Evolutionary conservation across 2,888 invertebrate genomes (phyloP), one percentile per base, ranked within the genome.

Genomic region (Chymomyza amoena): DNA sequence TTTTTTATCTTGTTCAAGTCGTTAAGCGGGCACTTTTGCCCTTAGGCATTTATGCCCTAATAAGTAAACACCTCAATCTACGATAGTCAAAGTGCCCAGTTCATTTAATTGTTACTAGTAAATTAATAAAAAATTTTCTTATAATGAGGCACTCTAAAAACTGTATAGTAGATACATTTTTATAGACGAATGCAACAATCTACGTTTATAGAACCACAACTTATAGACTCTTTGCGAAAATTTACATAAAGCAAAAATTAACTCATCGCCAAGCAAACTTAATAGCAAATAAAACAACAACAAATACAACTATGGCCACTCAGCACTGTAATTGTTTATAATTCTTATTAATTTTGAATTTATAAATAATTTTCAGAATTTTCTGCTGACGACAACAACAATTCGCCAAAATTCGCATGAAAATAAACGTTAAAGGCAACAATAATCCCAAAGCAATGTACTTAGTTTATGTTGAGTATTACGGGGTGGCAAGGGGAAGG

Each of bases 291-390:
- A 18, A 54, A 54, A 18, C 57, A 25, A 18, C 57, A 25, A 25
- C 25, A 57, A 57, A 6, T 25, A 68, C 78, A 51, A 72, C 16
- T 60, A 64, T 16, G 32, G 54, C 13, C 45, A 51, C 52, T 68
- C 67, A 66, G 62, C 70, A n/a, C 72, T 20, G 25, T 61, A 28
- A 77, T 74, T 79, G 70, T 73, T 77, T 66, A 69, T 66, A 76
- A 76, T 84, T 84, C 88, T 72, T 72, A 72, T 78, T 87, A 84
- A 89, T 73, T 84, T 72, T 73, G 76, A 70, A 75, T 70, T 80
- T 75, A 76, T 68, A 73, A 78, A 78, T 83, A 85, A 80, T 74
- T 73, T 74, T 73, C 59, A 25, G 65, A 45, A 63, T 68, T 73
- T 73, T 71, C 65, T 81, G 84, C 83, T 83, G 83, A 83, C 79